Evolutionary conservation across 2,888 invertebrate species (phyloP), one percentile per base, ranked within the genome.

Genomic region (Cheilosia impressa): DNA sequence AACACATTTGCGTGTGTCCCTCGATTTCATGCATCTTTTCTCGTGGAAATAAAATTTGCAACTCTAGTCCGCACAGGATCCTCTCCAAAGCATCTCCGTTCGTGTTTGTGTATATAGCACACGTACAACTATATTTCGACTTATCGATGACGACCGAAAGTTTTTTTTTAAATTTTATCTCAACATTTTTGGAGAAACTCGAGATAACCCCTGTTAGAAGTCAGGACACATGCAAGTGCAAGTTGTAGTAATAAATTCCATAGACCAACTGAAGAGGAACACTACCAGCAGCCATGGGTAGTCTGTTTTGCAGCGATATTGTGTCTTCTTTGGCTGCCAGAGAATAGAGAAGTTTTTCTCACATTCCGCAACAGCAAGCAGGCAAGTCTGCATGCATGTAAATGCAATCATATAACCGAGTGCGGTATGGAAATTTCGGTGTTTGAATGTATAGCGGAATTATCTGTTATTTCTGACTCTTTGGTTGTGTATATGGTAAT

Each of bases 231-330:
- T 55, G 55, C 55, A 65, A 65, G 34, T 57, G 53, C 53, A 78
- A 63, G 69, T 69, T 69, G 62, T 60, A 62, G 69, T 77, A 77
- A 77, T 77, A 77, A 77, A 69, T 69, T 53, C 34, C 34, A 55
- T 19, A 24, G 31, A 47, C 62, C 62, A 38, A 38, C 38, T 31
- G 24, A 62, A 62, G 45, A 62, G 53, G 19, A 19, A 9, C 34
- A 31, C 58, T 55, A 55, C 45, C 50, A 50, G 50, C 22, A 22
- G 10, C 50, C 1, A 22, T 7, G 45, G 47, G 47, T 38, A 34
- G 58, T 57, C 34, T n/a, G 57, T 34, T 55, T 34, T 2, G 24
- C 13, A 24, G 50, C 19, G 62, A 52, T 53, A 27, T 38, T 72
- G 27, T 52, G 24, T 43, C 15, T 60, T 47, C 19, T 55, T 15